Percentiles rank a stretch among this genome's conserved stretches.
phyloP scores from a whole-genome alignment of 2,113 vertebrate genomes.

The Tapirus terrestris region DNA sequence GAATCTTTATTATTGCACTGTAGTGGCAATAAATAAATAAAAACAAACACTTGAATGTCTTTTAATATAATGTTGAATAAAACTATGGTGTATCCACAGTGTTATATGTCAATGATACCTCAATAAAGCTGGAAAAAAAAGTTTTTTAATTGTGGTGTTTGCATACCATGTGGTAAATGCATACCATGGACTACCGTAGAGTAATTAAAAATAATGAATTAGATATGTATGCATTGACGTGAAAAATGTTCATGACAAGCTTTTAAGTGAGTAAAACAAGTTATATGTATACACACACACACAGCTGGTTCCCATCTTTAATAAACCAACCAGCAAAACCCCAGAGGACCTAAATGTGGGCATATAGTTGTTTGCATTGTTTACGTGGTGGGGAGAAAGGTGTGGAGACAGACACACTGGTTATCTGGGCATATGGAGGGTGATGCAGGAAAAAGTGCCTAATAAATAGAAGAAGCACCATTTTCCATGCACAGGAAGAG shows the following conservation, averaged over 20 bases:
- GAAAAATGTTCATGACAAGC: neutral
- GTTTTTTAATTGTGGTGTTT: neutral
- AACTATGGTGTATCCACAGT: neutral
- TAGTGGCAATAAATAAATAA: neutral
- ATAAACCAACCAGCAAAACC: too few species aligned
- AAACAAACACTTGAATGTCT: neutral
- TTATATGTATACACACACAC: neutral
- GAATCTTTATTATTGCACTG: neutral
- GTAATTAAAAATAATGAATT: neutral
- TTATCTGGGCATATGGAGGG: fast-evolving
- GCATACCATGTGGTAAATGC: neutral
- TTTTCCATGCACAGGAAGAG: neutral
- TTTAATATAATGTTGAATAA: neutral
- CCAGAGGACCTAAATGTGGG: neutral
- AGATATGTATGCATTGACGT: neutral
- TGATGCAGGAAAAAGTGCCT: fast-evolving
- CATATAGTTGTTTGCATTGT: fast-evolving
- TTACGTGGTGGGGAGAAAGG: fast-evolving
- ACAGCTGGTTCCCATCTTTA: neutral
- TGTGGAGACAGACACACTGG: neutral
- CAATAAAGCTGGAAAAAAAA: neutral
- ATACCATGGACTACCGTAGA: neutral
- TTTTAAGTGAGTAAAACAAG: neutral
- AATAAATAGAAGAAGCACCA: neutral
- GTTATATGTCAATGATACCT: neutral